Percentiles rank a stretch among this genome's conserved stretches.
These are phyloP conservation scores for Dynastes tityus DNA, from an alignment of 2,888 invertebrate species.

Conservation along the genomic window DNA sequence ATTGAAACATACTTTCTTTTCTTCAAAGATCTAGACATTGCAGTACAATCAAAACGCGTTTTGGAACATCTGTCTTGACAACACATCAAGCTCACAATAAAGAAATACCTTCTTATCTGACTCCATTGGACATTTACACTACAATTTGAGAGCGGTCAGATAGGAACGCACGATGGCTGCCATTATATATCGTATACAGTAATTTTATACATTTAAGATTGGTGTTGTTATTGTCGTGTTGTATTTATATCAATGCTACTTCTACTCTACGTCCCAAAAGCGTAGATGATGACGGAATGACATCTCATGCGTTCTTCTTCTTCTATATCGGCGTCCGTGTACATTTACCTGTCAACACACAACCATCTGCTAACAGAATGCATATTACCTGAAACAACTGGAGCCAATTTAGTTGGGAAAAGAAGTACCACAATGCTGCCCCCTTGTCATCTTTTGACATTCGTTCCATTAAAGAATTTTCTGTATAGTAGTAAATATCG, in stretches of 20 bases:
- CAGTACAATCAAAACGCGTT: conserved; percentile 27
- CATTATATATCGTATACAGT: conserved; percentile 63
- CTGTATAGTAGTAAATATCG: conserved; percentile 56
- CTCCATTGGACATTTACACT: conserved; percentile 63
- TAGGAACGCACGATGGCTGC: conserved; percentile 30
- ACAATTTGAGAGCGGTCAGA: conserved; percentile 64
- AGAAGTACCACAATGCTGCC: conserved; percentile 56
- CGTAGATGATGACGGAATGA: conserved; percentile 60
- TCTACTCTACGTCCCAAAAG: background rate
- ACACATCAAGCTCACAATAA: conserved; percentile 46
- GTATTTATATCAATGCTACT: conserved; percentile 34
- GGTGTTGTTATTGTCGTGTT: conserved; percentile 52
- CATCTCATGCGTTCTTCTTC: conserved; percentile 58
- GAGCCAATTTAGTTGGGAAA: conserved; percentile 66
- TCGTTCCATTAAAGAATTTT: conserved; percentile 60
- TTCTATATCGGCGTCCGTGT: conserved; percentile 47
- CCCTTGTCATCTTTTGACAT: conserved; percentile 63
- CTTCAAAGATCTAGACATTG: background rate
- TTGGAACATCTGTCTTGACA: conserved; percentile 53
- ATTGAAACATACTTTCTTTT: conserved; percentile 25
- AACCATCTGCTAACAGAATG: conserved; percentile 60
- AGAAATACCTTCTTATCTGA: conserved; percentile 54
- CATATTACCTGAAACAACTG: conserved; percentile 67
- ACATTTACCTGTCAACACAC: conserved; percentile 64
- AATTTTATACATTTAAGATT: conserved; percentile 66